phyloP scores from a whole-genome alignment of 30 jellyfish, hydroid and myxozoan genomes.

The Sanderia malayensis region DNA sequence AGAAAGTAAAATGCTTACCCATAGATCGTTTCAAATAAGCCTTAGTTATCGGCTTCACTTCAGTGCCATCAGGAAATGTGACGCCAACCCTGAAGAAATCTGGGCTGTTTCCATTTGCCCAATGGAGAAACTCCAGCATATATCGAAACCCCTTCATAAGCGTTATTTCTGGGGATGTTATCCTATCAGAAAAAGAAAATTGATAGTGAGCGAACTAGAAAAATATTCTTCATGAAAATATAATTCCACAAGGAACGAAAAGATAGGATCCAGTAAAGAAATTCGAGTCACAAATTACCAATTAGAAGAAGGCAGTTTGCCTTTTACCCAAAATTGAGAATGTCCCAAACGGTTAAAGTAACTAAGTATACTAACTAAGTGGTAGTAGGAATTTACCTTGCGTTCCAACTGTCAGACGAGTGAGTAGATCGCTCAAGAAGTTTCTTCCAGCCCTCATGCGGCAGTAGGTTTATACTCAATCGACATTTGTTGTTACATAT shows the following conservation, averaged over 20 bases:
- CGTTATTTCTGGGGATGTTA: constrained; percentile 16
- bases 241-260: not conserved
- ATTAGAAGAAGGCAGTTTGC: too few relatives aligned
- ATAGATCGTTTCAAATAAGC: constrained; percentile 29
- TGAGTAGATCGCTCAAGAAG: too few relatives aligned
- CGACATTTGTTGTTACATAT: constrained; percentile 17
- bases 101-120: constrained; percentile 21
- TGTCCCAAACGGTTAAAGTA: too few relatives aligned
- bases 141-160: constrained; percentile 49
- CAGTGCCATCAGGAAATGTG: constrained; percentile 40
- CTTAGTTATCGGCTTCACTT: constrained; percentile 26
- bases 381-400: too few relatives aligned
- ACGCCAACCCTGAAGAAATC: constrained; percentile 48
- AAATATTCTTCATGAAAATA: not conserved
- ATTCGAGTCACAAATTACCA: too few relatives aligned
- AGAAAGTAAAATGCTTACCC: constrained; percentile 48
- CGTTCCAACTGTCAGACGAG: constrained; percentile 35
- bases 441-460: too few relatives aligned
- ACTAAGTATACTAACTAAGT: too few relatives aligned
- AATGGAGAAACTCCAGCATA: constrained; percentile 1
- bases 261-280: too few relatives aligned
- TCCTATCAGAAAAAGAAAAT: not conserved
- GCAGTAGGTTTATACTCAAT: constrained; percentile 13
- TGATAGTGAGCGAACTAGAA: too few relatives aligned
- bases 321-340: too few relatives aligned